Evolutionary conservation across 2,797 vertebrate species (phyloP), one percentile per base, ranked within the genome.

Genomic region (Hydrolagus colliei): DNA sequence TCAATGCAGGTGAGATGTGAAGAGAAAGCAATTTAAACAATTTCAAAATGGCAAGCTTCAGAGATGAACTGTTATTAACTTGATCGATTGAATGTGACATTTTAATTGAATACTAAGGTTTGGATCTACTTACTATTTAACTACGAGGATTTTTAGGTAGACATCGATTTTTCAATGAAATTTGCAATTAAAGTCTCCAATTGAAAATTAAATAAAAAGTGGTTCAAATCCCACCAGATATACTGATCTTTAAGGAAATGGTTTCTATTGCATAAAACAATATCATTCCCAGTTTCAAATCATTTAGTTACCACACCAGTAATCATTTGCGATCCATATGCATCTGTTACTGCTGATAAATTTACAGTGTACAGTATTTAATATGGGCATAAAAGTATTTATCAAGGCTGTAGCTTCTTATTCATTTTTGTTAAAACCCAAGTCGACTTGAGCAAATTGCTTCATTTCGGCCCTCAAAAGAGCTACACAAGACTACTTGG

Each of bases 61-160:
- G 16, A 82, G 10, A 20, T 32, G 14, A 52, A 52, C 41, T 52
- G 41, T 52, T 16, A n/a, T 82, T 78, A 10, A 20, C 75, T 52
- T n/a, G 16, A 65, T 67, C 79, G 41, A 35, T 61, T 18, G 52
- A 77, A n/a, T 59, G 52, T 35, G 18, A 67, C 18, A 71, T 65
- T 67, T 71, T 52, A 84, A 41, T 71, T 41, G 79, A 18, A 84
- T 9, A 67, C 32, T 84, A 71, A 52, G 79, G 41, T 84, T 71
- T 35, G 67, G 71, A 20, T 41, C 32, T 35, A 35, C 9, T 80
- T 65, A 79, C 4, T n/a, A 13, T 82, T 68, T 4, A 16, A 68
- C 1, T 0, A 14, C 14, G 0, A 7, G 3, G 1, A 9, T 32
- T 35, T 65, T 82, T 68, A 18, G 63, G 32, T 71, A 68, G 68